Base-by-base conservation (phyloP, 2,113 vertebrate species). In the Pholis gunnellus region DNA sequence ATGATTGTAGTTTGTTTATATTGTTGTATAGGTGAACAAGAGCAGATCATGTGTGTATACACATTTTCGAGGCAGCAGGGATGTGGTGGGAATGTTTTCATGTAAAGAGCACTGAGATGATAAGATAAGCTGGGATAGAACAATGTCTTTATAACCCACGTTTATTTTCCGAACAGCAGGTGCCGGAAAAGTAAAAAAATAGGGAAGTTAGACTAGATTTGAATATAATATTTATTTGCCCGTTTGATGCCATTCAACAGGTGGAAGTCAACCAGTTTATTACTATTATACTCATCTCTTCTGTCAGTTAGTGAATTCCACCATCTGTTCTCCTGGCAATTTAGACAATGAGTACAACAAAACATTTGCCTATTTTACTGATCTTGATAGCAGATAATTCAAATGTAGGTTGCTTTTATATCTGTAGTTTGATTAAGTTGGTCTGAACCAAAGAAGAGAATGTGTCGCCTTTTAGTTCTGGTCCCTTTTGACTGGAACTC, bases 81-180 rank as follows among this genome's bases (percentile, higher is more conserved):
- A 57, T n/a, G 78, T 34, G 61, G 54, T 13, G 27, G 68, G 15
- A 46, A 74, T 71, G 44, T 61, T 69, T 81, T 76, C 20, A 69
- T 70, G 64, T n/a, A 38, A 76, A 56, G 22, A 68, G 20, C n/a
- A 18, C 36, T 29, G 25, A 48, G 77, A 81, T 56, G 74, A 76
- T 61, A 44, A 91, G 46, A 82, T 61, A 60, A 76, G 17, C 63
- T 46, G 48, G 5, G 3, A 66, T 25, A 54, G 54, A 67, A 46
- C 25, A 61, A 10, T 68, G 20, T 84, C 29, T 83, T 83, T 81
- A 84, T 59, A 46, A 76, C 31, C 38, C 25, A 61, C 9, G 10
- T 70, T 80, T 36, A 71, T 76, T 81, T 84, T 56, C 22, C 46
- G 29, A 85, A 79, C 29, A 88, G 61, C 72, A 78, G 84, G 69